Base-by-base conservation (phyloP, 1,140 invertebrate genomes). In the Delia radicum region DNA sequence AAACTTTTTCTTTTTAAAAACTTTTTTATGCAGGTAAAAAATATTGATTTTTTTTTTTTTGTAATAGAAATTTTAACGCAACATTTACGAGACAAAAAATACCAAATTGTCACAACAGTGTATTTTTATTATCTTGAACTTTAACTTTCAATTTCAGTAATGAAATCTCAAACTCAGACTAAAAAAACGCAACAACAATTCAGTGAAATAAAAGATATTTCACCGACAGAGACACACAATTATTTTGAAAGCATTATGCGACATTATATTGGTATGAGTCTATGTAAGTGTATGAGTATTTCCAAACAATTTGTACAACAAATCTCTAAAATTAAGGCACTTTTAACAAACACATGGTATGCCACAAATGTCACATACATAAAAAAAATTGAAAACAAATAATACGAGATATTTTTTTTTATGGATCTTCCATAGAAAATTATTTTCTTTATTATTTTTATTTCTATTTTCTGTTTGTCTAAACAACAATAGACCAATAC, bases 91-190 rank as follows among this genome's bases (percentile, higher is more conserved):
- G n/a, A 55, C 0, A 21, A 48, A n/a, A 48, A 48, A 7, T 1
- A 55, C n/a, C 18, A 15, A 13, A 10, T 42, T 42, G 37, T 42
- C 4, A 42, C 37, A 42, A 3, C 13, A 33, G 33, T 33, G 8
- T n/a, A 55, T 55, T 73, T 27, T n/a, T 73, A 28, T 48, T 73
- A 28, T 48, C 24, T 28, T 48, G 65, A 69, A 69, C 65, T 69
- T 69, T 69, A 69, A 37, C 72, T 73, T 61, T 73, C 72, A 73
- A 48, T 55, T 48, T 55, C 72, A 26, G n/a, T 61, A 73, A 73
- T 61, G 72, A 73, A 28, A 61, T 46, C 15, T 18, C 42, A 33
- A 67, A 67, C 27, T 28, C 27, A 29, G 31, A 67, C 63, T 28
- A 29, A 18, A n/a, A 33, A 28, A 28, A 29, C 13, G 13, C n/a